Evolutionary conservation across 2,888 invertebrate species (phyloP), one percentile per base, ranked within the genome.

Genomic region (Orchesella flavescens): DNA sequence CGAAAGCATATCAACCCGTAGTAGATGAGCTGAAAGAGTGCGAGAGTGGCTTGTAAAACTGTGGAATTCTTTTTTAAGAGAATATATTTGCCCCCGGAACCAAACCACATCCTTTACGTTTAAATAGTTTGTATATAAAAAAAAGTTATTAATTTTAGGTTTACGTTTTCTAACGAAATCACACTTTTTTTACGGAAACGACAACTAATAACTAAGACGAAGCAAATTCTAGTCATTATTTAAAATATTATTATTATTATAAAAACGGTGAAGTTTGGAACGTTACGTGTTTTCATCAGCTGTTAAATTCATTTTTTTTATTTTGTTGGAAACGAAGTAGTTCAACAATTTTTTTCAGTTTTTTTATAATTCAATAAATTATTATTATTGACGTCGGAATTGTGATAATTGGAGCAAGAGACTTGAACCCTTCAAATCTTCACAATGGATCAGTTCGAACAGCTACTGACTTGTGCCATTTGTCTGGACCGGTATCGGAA

Each of bases 381-480:
- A n/a, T 19, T 57, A 10, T 53, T 43, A 12, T 61, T 72, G 61
- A 53, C 5, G 21, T 55, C 43, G 65, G 55, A 69, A 5, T 43
- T 43, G 72, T 57, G 72, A 43, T 57, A 17, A 65, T 15, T 15
- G 13, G 63, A 55, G 19, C 17, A 1, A 43, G 34, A 53, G 12
- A 49, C 13, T 44, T 15, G n/a, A 49, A 43, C 24, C 10, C n/a
- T n/a, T n/a, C n/a, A n/a, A n/a, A n/a, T 23, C 15, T 34, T 34
- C 34, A 92, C 91, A 90, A 97, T 96, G 96, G 96, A 96, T 93
- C 96, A 96, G 93, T 96, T 97, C 90, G 98, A 99, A 91, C 97
- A 98, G 91, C 93, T 99, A 90, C 93, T 99, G 90, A 98, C 97
- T 88, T 99, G 99, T 92, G 96, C 98, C 91, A 97, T 99, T 90